phyloP scores from a whole-genome alignment of 2,797 vertebrate genomes.

The Peromyscus melanophrys region DNA sequence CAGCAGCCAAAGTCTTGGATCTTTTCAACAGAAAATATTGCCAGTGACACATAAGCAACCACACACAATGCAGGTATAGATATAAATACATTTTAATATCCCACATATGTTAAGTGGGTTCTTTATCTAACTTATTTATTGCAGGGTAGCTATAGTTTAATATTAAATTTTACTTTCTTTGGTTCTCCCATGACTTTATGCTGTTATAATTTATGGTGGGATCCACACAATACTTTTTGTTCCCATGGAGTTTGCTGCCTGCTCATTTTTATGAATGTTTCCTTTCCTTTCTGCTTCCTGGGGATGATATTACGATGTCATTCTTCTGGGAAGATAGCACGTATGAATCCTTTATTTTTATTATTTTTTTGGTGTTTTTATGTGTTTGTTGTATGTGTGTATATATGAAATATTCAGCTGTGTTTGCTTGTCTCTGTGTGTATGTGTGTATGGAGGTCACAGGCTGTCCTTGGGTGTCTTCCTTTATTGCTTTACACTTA shows the following conservation, averaged over 20 bases:
- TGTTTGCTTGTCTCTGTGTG: neutral
- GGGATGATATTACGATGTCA: conserved; percentile 14
- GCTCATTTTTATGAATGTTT: neutral
- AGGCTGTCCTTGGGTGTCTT: neutral
- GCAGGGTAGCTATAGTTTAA: conserved; percentile 35
- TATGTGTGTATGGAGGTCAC: neutral
- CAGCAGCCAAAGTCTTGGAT: conserved; percentile 23
- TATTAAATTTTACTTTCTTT: conserved; percentile 65
- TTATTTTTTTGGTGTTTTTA: neutral
- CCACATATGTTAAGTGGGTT: conserved; percentile 52
- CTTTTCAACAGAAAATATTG: conserved; percentile 67
- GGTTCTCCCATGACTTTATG: conserved; percentile 51
- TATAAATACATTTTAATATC: conserved; percentile 22
- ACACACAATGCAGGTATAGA: neutral
- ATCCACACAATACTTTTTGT: neutral
- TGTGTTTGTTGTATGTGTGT: neutral
- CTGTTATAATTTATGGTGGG: conserved; percentile 47
- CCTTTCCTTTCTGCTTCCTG: neutral
- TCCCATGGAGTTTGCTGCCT: conserved; percentile 23
- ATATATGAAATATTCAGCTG: neutral
- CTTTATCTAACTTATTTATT: conserved; percentile 68
- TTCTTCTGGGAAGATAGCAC: neutral
- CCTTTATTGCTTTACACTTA: neutral
- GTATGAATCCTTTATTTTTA: neutral
- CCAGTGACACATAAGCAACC: conserved; percentile 3